These are phyloP conservation scores for Cryptus viduatorius DNA, from an alignment of 2,888 invertebrate genomes.

Conservation along the genomic window DNA sequence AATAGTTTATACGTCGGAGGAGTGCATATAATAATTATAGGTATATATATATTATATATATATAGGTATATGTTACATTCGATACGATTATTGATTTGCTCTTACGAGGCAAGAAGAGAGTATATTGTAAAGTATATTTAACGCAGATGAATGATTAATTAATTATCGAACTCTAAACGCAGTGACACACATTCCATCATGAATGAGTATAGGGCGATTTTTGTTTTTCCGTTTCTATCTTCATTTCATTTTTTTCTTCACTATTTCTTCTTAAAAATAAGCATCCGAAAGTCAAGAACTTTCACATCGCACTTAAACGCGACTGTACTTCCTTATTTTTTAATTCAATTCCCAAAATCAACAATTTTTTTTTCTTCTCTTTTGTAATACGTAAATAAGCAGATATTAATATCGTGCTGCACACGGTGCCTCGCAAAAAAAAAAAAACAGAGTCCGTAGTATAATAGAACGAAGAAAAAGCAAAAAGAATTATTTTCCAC, in stretches of 20 bases:
- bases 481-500: conserved; percentile 47
- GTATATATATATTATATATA: conserved; percentile 63
- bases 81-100: conserved; percentile 73
- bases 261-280: not conserved
- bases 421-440: conserved; percentile 39
- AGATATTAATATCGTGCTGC: conserved; percentile 31
- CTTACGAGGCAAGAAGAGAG: conserved; percentile 71
- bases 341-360: conserved; percentile 32
- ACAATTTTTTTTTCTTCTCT: conserved; percentile 14
- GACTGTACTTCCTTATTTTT: conserved; percentile 64
- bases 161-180: conserved; percentile 70
- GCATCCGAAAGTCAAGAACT: conserved; percentile 8
- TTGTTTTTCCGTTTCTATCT: conserved; percentile 13
- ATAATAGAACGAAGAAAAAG: conserved; percentile 16
- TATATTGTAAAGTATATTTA: conserved; percentile 73
- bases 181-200: conserved; percentile 76
- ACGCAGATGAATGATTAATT: conserved; percentile 68
- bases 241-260: not conserved
- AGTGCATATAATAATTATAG: conserved; percentile 70
- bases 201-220: conserved; percentile 54
- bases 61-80: conserved; percentile 67
- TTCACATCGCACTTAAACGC: conserved; percentile 59
- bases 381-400: conserved; percentile 11
- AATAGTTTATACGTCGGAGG: conserved; percentile 77
- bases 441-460: conserved; percentile 33